Evolutionary conservation across 2,113 vertebrate genomes (phyloP), one percentile per base, ranked within the genome.

Genomic region (Podiceps cristatus): DNA sequence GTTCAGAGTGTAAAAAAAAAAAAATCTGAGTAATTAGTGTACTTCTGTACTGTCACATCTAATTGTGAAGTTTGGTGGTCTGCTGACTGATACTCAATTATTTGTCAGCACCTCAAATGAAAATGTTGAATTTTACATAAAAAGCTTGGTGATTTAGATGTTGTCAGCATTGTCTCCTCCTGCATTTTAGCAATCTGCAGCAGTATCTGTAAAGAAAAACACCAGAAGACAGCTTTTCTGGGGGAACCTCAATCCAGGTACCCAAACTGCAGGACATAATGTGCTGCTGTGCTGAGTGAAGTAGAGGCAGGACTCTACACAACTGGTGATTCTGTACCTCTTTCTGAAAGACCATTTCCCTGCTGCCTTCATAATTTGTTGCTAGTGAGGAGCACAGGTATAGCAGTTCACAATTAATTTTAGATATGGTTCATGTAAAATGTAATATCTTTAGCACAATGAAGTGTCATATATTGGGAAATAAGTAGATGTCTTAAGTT

Each of bases 191-290:
- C 22, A 33, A n/a, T 8, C 11, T 69, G 55, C 17, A 42, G 19
- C 22, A 53, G 10, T 22, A 40, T 20, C 17, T 91, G 45, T 17
- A 63, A 56, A 90, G 45, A 55, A 68, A 72, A 73, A 6, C 4
- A 4, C 9, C 11, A 56, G 9, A n/a, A 53, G 35, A 28, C 10
- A 45, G 9, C 15, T 72, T 90, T 60, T 29, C 19, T 47, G 8
- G 14, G 29, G 27, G 10, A 71, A 15, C 4, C 4, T 58, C 31
- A 49, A 28, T 29, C 2, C 52, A 44, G 8, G 49, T 13, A 53
- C 27, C 7, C 20, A 53, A 8, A 50, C 4, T 1, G 0, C 72
- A 76, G 42, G 68, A n/a, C 1, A 0, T 44, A 20, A 9, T 31
- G 12, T 82, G 31, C 11, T 44, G 27, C 35, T 31, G 29, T 24